Evolutionary conservation across 2,888 invertebrate genomes (phyloP), one percentile per base, ranked within the genome.

Genomic region (Chloromyia formosa): DNA sequence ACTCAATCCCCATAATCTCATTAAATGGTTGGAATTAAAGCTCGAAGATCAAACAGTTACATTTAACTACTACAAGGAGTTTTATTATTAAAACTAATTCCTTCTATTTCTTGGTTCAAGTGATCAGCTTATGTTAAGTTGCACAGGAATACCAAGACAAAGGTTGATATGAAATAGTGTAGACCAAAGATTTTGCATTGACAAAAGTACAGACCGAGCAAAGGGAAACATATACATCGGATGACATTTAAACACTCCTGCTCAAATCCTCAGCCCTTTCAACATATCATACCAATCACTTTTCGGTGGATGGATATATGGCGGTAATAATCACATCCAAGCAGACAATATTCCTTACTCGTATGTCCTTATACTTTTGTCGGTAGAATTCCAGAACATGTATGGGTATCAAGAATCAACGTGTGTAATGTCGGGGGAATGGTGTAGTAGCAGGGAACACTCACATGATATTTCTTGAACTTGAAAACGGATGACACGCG

Each of bases 1-100:
- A 35, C 27, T 35, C 27, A 2, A 35, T 4, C 27, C 2, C 49
- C 49, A n/a, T 49, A 49, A 49, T 49, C 12, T n/a, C 14, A 49
- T 49, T 49, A 49, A n/a, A 49, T 49, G 49, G 5, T 49, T 49
- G 5, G 49, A 76, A 75, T 76, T 73, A 76, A 76, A 75, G 71
- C 73, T 53, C 27, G 7, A 35, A 35, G 74, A 75, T 75, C 75
- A 75, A 76, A 76, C 74, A 74, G 75, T 73, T 73, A 69, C 56
- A 71, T 71, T 75, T 74, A 75, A 75, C 74, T 35, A 35, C 2
- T 58, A 73, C 49, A 64, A 62, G 61, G 71, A 76, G 56, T 76
- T 74, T 68, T 68, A 35, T 35, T 35, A 74, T 72, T 66, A 74
- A 76, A 76, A 74, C 74, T 74, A 76, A 76, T 73, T 76, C 76